phyloP scores from a whole-genome alignment of 2,888 invertebrate genomes.

The Parascotia fuliginaria region DNA sequence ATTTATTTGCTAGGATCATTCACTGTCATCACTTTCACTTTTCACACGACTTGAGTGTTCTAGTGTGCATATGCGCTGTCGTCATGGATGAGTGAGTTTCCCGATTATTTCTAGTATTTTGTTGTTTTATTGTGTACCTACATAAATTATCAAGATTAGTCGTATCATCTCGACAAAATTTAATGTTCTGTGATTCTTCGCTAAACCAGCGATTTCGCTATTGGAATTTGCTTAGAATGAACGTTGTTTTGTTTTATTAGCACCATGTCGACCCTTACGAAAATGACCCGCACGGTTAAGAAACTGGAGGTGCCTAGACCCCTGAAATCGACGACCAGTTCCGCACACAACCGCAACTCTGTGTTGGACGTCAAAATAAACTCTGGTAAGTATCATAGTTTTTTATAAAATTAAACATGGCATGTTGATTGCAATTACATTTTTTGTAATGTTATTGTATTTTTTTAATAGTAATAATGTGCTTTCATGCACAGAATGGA shows the following conservation, averaged over 20 bases:
- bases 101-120: constrained; percentile 58
- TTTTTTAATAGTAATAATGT: too few relatives aligned
- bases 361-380: constrained; percentile 83
- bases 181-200: constrained; percentile 50
- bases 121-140: constrained; percentile 64
- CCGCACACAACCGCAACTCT: constrained; percentile 82
- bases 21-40: constrained; percentile 86
- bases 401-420: background rate
- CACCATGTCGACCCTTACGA: constrained; percentile 86
- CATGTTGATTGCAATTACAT: constrained; percentile 10
- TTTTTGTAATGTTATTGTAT: too few relatives aligned
- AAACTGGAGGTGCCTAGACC: constrained; percentile 92
- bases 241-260: constrained; percentile 49
- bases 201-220: constrained; percentile 18
- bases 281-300: constrained; percentile 89
- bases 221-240: constrained; percentile 33
- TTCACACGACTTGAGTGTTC: constrained; percentile 77
- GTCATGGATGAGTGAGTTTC: constrained; percentile 85
- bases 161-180: constrained; percentile 65
- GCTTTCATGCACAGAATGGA: too few relatives aligned
- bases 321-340: constrained; percentile 87
- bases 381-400: constrained; percentile 70
- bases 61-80: constrained; percentile 71
- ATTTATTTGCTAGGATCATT: constrained; percentile 83
- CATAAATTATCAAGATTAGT: constrained; percentile 71